These are phyloP conservation scores for Melikaiella ostensackeni DNA, from an alignment of 2,888 invertebrate species.

Conservation along the genomic window DNA sequence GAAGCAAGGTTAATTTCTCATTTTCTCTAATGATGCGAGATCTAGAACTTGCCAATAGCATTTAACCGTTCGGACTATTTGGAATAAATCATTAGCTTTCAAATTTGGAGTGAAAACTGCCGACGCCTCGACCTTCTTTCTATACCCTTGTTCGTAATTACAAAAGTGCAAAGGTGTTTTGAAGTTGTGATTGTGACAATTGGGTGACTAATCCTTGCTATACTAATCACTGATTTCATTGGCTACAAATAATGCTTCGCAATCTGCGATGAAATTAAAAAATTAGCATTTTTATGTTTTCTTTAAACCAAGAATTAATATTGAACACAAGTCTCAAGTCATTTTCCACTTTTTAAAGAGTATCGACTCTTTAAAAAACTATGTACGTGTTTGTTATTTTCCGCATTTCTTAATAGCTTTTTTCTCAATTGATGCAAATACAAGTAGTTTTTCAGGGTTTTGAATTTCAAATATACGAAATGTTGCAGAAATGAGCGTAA, in stretches of 20 bases:
- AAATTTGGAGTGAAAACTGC: background rate
- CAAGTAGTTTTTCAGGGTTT: no score
- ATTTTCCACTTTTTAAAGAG: no score
- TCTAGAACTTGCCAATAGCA: background rate
- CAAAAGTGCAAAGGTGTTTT: conserved; percentile 7
- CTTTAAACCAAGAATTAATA: background rate
- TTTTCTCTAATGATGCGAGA: background rate
- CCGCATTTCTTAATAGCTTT: no score
- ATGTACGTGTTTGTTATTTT: no score
- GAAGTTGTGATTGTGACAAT: background rate
- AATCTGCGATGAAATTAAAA: background rate
- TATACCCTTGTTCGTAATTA: background rate
- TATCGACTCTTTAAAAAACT: no score
- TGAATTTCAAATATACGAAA: no score
- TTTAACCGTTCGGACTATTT: conserved; percentile 20
- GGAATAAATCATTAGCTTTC: background rate
- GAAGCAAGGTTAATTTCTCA: conserved; percentile 32
- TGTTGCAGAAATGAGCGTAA: no score
- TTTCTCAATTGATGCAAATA: no score
- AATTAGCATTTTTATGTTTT: background rate
- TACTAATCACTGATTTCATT: background rate
- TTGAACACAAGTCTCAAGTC: no score
- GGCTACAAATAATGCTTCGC: background rate
- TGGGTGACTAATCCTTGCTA: background rate
- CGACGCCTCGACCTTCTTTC: background rate